Conservation (phyloP, 2,797 vertebrate genomes). For the Balearica regulorum region DNA sequence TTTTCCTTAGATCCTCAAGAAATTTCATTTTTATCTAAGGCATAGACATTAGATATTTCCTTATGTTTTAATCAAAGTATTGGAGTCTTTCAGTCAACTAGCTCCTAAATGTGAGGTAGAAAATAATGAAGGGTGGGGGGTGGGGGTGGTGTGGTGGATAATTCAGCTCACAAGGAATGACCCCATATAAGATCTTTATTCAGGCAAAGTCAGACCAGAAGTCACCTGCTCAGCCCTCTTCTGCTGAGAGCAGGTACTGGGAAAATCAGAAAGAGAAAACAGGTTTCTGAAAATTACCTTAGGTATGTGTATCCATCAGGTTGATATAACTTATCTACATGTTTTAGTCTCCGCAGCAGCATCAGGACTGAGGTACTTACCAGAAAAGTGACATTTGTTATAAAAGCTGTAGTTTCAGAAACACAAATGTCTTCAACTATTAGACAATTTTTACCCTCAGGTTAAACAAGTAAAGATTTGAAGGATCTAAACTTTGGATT, state of each 20-base stretch:
- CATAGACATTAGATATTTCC: no score
- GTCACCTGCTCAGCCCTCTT: neutral
- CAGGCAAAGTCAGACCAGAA: neutral
- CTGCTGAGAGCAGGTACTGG: neutral
- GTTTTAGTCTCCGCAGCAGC: neutral
- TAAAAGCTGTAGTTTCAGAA: neutral
- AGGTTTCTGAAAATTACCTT: neutral
- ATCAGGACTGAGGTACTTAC: neutral
- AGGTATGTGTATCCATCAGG: neutral
- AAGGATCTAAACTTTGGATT: neutral
- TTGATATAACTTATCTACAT: neutral
- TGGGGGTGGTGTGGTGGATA: neutral
- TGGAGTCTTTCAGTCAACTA: neutral
- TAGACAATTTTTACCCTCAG: neutral
- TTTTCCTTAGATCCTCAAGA: neutral
- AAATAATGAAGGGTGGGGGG: neutral
- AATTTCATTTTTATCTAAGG: neutral
- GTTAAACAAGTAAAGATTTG: neutral
- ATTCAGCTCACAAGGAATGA: neutral
- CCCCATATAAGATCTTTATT: neutral
- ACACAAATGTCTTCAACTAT: neutral
- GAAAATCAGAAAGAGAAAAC: neutral
- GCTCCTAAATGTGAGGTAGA: neutral
- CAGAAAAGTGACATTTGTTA: neutral
- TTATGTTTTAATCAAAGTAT: neutral